A percentile compares a stretch with the other conserved stretches of the same genome.
These are phyloP conservation scores for Gobiocypris rarus DNA, from an alignment of 2,113 vertebrate genomes.

Conservation along the genomic window DNA sequence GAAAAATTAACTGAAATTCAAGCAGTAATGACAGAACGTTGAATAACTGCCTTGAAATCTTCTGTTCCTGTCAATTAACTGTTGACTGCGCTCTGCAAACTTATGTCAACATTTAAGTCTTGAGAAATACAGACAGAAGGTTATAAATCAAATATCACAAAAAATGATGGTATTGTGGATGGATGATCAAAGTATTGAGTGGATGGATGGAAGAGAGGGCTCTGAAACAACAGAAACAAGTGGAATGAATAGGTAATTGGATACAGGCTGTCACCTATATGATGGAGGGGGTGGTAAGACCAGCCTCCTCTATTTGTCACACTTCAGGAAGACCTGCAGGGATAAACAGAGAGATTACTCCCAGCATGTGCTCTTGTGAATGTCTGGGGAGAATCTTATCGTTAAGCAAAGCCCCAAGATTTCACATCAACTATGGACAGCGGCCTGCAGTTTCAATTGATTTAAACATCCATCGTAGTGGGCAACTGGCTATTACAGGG, in stretches of 20 bases:
- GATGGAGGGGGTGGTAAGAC: background rate
- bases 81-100: background rate
- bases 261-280: constrained; percentile 4
- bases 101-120: background rate
- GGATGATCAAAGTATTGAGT: background rate
- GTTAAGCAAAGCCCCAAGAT: constrained; percentile 20
- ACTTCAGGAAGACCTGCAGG: constrained; percentile 8
- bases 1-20: background rate
- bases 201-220: constrained; percentile 19
- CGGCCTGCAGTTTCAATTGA: constrained; percentile 8
- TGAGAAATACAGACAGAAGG: background rate
- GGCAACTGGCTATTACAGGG: background rate
- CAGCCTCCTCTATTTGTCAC: constrained; percentile 29
- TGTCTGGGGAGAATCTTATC: constrained; percentile 6
- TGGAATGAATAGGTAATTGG: background rate
- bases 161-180: background rate
- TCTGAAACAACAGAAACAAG: background rate
- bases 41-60: background rate
- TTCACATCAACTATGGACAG: constrained; percentile 30
- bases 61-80: background rate
- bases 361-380: constrained; percentile 18
- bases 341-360: constrained; percentile 36
- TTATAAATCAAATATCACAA: background rate
- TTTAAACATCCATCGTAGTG: background rate
- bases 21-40: background rate